Evolutionary conservation across 2,113 vertebrate species (phyloP), one percentile per base, ranked within the genome.

Genomic region (Mormyrus iriodes): DNA sequence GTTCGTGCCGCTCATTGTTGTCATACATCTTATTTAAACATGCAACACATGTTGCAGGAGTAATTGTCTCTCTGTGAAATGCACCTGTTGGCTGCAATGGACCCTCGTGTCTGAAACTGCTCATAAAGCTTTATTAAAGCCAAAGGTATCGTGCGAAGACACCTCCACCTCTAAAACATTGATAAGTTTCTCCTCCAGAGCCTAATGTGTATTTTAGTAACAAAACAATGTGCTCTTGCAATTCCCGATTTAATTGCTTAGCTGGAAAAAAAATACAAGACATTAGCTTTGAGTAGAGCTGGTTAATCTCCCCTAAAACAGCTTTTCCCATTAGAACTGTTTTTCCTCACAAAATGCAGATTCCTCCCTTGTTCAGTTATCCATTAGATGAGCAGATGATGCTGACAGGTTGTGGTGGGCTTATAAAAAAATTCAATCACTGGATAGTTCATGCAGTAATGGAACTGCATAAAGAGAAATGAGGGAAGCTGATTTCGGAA

Each of bases 361-460:
- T 39, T 42, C 73, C 73, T 42, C 35, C 73, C 35, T 79, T 46
- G 82, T 24, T 44, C 82, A 46, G 24, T 44, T 84, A n/a, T 84
- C 49, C 31, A 31, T 86, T 52, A 52, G 48, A 53, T 31, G 46
- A 19, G n/a, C 24, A 35, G 49, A 3, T 0, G 85, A 90, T 84
- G 82, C 44, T 48, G 17, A 24, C 39, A 88, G 53, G 82, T 90
- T 91, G 89, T 88, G 58, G 90, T 24, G 51, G 90, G 84, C 55
- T 89, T 92, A 92, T 92, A 90, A 92, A 90, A 90, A 93, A 92
- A 93, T 91, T 58, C 92, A 90, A 92, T 92, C 90, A 84, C 76
- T 88, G 84, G 85, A n/a, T n/a, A 52, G 88, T 83, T 90, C 83
- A 53, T 46, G 90, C 90, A 84, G 87, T 88, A 87, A 49, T 53